Evolutionary conservation across 1,140 invertebrate genomes (phyloP).

Genomic region (Kradibia gibbosae): DNA sequence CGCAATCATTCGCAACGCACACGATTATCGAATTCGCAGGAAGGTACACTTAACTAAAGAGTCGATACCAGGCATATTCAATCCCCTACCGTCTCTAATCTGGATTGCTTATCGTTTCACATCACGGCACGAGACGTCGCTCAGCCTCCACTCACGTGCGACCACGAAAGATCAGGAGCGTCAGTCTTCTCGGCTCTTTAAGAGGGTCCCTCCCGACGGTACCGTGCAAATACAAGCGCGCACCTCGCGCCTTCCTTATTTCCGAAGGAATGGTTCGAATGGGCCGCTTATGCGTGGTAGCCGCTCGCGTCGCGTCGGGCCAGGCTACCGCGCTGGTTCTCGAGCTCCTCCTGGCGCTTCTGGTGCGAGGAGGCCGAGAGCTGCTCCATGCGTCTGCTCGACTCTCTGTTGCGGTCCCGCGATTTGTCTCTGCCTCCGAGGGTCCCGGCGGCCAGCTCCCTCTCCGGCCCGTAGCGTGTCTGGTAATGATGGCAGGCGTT

Average conservation of each 20-base stretch:
- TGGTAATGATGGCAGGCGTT: conserved; percentile 59
- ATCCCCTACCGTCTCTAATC: background rate
- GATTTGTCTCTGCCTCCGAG: background rate
- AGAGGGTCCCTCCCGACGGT: too few relatives aligned
- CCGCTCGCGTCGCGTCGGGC: conserved; percentile 21
- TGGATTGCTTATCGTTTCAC: conserved; percentile 46
- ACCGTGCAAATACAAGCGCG: background rate
- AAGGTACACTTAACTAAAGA: conserved; percentile 45
- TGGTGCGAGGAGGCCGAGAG: conserved; percentile 47
- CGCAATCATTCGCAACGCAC: background rate
- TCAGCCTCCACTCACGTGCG: background rate
- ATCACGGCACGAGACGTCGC: conserved; percentile 40
- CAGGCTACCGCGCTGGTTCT: conserved; percentile 38
- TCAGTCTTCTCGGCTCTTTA: conserved; percentile 25
- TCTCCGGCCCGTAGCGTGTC: conserved; percentile 7
- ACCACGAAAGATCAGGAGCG: background rate
- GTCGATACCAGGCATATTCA: background rate
- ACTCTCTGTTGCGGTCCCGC: conserved; percentile 26
- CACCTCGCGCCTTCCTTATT: background rate
- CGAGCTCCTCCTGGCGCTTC: conserved; percentile 45
- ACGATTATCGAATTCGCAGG: conserved; percentile 24
- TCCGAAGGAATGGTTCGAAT: background rate
- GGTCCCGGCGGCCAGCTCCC: background rate
- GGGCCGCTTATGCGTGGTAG: conserved; percentile 38
- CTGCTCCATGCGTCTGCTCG: conserved; percentile 39